Evolutionary conservation across 2,797 vertebrate genomes (phyloP), one percentile per base, ranked within the genome.

Genomic region (Poeciliopsis turneri): DNA sequence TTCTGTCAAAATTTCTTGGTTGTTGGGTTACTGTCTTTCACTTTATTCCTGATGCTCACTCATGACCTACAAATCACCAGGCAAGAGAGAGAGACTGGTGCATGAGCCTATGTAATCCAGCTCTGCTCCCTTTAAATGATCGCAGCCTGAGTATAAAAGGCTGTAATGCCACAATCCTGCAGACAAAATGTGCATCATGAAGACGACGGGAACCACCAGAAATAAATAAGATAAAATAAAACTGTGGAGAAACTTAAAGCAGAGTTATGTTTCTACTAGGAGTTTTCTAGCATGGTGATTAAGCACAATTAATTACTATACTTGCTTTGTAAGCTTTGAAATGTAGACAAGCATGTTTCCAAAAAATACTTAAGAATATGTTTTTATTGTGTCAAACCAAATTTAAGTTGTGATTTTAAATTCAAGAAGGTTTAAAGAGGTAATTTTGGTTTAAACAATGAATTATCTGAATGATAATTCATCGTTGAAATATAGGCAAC

Each of bases 11-110:
- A 70, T 15, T 8, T 47, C 23, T 77, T 53, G 45, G 85, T 20
- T 53, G n/a, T n/a, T 86, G 89, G 82, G 84, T 90, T 83, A 80
- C 85, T 72, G 74, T 74, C 78, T 75, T 66, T 76, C 53, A 28
- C 70, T 86, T 87, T 86, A 80, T 89, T 80, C 76, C 81, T 83
- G 81, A 87, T 77, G 12, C 85, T 89, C 87, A 84, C 84, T 86
- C 86, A 90, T 90, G 88, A 93, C 90, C 90, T 88, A 93, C 83
- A 90, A 92, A 92, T 84, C 80, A 84, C 82, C 82, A 84, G 61
- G 84, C 78, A 86, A 69, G 46, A 53, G 51, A 76, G 79, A 79
- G 47, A 73, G 66, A 36, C 30, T 33, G 30, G 30, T 33, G 45
- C 12, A n/a, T 30, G 55, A 66, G 20, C 75, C 80, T 82, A n/a